Conservation (phyloP, 2,888 invertebrate species). For the Amphipoea lucens region DNA sequence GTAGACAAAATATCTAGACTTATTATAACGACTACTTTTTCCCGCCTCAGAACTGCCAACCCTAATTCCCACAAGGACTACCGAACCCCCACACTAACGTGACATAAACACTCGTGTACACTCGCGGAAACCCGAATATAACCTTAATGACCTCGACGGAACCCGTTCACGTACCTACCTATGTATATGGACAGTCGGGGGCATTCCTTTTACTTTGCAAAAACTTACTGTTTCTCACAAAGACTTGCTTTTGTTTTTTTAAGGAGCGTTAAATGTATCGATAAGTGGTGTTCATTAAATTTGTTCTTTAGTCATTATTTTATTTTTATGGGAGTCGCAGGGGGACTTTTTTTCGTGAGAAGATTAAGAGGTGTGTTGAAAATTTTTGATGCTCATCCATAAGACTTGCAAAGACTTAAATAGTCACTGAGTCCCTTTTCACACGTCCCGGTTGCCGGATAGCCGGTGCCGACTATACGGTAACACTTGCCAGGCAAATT, state of each 20-base stretch:
- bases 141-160: slow-evolving; percentile 74
- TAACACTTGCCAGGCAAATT: too few relatives aligned
- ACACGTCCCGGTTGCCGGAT: too few relatives aligned
- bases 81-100: slow-evolving; percentile 25
- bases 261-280: slow-evolving; percentile 37
- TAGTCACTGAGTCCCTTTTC: too few relatives aligned
- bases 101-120: slow-evolving; percentile 45
- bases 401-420: too few relatives aligned
- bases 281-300: slow-evolving; percentile 35
- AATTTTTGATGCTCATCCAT: not conserved
- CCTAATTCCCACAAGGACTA: slow-evolving; percentile 10
- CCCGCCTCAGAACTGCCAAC: not conserved
- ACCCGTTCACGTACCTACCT: slow-evolving; percentile 66
- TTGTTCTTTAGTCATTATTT: slow-evolving; percentile 33
- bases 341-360: not conserved
- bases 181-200: slow-evolving; percentile 53
- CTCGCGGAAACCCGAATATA: slow-evolving; percentile 68
- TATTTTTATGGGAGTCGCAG: not conserved
- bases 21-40: not conserved
- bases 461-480: too few relatives aligned
- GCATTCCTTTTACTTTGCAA: slow-evolving; percentile 64
- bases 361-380: not conserved
- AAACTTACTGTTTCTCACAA: slow-evolving; percentile 46
- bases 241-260: slow-evolving; percentile 46
- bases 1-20: too few relatives aligned